Percentiles rank a stretch among this genome's conserved stretches.
Conservation (phyloP, 2,113 vertebrate species). For the Paradisaea rubra region DNA sequence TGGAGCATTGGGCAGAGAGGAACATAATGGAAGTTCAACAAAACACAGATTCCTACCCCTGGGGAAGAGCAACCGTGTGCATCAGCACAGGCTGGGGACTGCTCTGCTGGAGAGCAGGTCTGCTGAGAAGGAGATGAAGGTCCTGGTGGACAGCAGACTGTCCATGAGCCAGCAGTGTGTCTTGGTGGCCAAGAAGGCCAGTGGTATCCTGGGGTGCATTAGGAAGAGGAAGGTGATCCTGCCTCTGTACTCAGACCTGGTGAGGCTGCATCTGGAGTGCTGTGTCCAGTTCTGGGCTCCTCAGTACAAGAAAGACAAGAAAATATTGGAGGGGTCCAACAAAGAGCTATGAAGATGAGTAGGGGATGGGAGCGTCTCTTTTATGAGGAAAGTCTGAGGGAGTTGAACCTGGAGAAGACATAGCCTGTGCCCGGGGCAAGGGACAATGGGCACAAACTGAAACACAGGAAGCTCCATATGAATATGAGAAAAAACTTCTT, state of each 20-base stretch:
- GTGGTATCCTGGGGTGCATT: rapidly evolving
- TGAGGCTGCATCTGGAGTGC: not conserved
- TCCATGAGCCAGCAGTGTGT: rapidly evolving
- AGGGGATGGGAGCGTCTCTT: not conserved
- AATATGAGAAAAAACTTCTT: not conserved
- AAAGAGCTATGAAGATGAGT: not conserved
- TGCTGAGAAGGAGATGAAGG: not conserved
- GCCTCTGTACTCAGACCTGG: not conserved
- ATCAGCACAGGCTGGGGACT: not conserved
- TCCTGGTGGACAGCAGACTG: not conserved
- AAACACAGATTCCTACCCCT: not conserved
- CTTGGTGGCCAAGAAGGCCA: not conserved
- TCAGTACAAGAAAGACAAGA: not conserved
- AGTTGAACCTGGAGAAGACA: not conserved
- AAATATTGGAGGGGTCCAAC: not conserved
- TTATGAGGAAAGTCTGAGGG: not conserved
- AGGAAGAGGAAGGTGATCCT: not conserved
- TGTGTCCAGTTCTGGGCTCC: not conserved
- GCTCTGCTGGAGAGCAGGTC: not conserved
- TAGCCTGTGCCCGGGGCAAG: not conserved
- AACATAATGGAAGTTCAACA: not conserved
- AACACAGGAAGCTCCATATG: not conserved
- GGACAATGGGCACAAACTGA: not conserved
- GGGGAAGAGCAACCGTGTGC: rapidly evolving
- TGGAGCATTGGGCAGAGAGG: not conserved